Evolutionary conservation across 2,888 invertebrate species (phyloP).

Genomic region (Celastrina argiolus): DNA sequence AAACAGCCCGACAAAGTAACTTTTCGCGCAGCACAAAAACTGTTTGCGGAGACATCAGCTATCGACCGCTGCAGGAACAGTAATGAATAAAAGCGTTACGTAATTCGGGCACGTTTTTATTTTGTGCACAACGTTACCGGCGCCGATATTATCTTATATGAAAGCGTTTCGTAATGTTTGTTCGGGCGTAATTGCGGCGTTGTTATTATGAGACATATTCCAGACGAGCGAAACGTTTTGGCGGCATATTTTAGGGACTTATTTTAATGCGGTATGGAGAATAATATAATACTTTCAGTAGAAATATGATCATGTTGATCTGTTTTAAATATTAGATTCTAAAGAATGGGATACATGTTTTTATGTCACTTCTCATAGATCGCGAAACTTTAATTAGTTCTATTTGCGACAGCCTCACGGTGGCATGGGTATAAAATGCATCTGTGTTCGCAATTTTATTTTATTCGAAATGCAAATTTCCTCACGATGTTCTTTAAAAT

Average conservation of each 20-base stretch:
- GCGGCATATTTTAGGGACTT: background rate
- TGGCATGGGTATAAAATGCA: background rate
- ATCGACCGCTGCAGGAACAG: constrained; percentile 4
- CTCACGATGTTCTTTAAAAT: background rate
- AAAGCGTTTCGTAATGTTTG: background rate
- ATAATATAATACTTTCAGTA: no score
- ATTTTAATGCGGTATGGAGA: background rate
- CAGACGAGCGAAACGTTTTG: background rate
- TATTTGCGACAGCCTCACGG: background rate
- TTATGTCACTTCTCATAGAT: no score
- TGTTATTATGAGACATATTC: background rate
- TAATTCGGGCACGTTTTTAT: background rate
- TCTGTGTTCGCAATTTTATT: background rate
- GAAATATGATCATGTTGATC: no score
- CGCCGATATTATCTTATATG: constrained; percentile 9
- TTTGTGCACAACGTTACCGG: constrained; percentile 4
- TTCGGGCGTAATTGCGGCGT: background rate
- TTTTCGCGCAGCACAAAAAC: background rate
- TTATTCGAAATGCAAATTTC: background rate
- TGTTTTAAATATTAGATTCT: no score
- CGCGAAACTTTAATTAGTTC: background rate
- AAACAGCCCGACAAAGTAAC: background rate
- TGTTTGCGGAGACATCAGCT: background rate
- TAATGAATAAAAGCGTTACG: constrained; percentile 1
- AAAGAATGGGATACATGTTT: no score